These are phyloP conservation scores for Phaonia tiefii DNA, from an alignment of 2,888 invertebrate species.

Conservation along the genomic window DNA sequence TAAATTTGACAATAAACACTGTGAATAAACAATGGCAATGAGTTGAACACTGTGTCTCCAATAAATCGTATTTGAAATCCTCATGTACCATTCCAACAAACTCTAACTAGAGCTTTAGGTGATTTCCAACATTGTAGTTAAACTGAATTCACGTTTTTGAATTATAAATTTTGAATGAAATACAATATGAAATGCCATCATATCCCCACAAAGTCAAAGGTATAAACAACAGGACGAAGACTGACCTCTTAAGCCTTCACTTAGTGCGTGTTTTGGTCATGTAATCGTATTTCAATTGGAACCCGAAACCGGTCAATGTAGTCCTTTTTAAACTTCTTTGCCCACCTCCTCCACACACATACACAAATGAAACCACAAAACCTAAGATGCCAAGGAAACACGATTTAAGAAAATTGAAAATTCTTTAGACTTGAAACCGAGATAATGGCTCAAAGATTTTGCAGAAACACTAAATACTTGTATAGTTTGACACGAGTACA, in stretches of 20 bases:
- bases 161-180: conserved; percentile 2
- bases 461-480: conserved; percentile 63
- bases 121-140: too few relatives aligned
- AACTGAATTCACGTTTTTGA: background rate
- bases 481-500: conserved; percentile 76
- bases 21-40: too few relatives aligned
- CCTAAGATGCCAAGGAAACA: conserved; percentile 63
- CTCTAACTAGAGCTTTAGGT: too few relatives aligned
- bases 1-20: too few relatives aligned
- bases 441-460: conserved; percentile 53
- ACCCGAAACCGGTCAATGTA: conserved; percentile 62
- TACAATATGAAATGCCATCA: background rate
- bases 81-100: too few relatives aligned
- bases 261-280: conserved; percentile 78
- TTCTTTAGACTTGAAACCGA: conserved; percentile 69
- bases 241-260: conserved; percentile 73
- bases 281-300: conserved; percentile 79
- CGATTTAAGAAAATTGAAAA: conserved; percentile 78
- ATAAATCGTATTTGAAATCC: too few relatives aligned
- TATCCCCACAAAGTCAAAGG: conserved; percentile 36
- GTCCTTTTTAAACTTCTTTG: conserved; percentile 47
- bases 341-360: background rate
- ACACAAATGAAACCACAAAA: conserved; percentile 60
- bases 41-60: too few relatives aligned
- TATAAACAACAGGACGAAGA: conserved; percentile 19